Evolutionary conservation across 2,797 vertebrate genomes (phyloP), one percentile per base, ranked within the genome.

Genomic region (Phyllotis vaccarum): DNA sequence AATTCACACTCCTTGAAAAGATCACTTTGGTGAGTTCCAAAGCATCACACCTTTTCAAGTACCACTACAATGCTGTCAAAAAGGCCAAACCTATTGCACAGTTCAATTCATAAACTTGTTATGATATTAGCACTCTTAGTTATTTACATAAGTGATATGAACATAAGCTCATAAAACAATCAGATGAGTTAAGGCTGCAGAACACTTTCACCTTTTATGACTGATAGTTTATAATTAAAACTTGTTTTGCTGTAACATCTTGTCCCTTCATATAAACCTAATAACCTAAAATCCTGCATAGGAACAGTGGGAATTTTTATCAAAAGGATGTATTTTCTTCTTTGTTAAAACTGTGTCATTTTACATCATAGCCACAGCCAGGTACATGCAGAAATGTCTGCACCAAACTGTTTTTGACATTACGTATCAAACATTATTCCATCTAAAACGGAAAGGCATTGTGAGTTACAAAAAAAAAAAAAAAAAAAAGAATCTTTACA

Each of bases 361-460:
- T 96, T 74, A 95, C 62, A 93, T 81, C 76, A 5, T 7, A 74
- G 14, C 93, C 43, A 86, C 64, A 92, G 94, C 64, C 40, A 78
- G 40, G 21, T 60, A 89, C 34, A 43, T 6, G 17, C 19, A 13
- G 52, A 68, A 52, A 86, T 46, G 64, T 76, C 52, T 95, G 11
- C 76, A 88, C 3, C 16, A 88, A 95, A 29, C 5, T 52, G 49
- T 83, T 82, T 83, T 19, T 96, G 52, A 81, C 13, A 37, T 62
- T 80, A 31, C 85, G 22, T 29, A 97, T 96, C 88, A 92, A 86
- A 94, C 89, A 91, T 91, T 93, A 92, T 75, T 92, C 31, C 85
- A 1, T 93, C 37, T 3, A 85, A 79, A 81, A 29, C 24, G 60
- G 95, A 56, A 0, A 1, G 79, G 16, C 5, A 9, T 80, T 70